Base-by-base conservation (phyloP, 2,797 vertebrate genomes). In the Poecilia picta region DNA sequence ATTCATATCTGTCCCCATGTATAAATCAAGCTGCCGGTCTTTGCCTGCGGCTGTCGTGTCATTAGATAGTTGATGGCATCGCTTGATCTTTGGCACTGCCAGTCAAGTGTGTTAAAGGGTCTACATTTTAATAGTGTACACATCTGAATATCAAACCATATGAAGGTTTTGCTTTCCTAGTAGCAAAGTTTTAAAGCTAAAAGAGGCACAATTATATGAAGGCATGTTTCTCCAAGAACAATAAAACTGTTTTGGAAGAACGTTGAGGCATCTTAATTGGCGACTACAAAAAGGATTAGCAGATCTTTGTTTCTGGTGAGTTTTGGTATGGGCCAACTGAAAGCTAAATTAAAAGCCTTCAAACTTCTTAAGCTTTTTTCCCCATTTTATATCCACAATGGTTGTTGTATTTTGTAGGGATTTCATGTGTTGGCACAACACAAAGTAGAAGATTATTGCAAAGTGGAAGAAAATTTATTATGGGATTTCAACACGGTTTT, bases 1-100 rank as follows among this genome's bases (percentile, higher is more conserved):
- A 95, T 96, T 96, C 90, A 95, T 95, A 85, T 88, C 85, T 90
- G 93, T 94, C 94, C 86, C 86, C 86, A 83, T 88, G 89, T 93
- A 94, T 96, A 94, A 95, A 95, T 96, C 94, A 95, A 84, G 87
- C 89, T 88, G 89, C 87, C 49, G 87, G 85, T 90, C 83, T 81
- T 89, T 77, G 92, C 94, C 93, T 73, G 85, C 77, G 75, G 93
- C 91, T 83, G 87, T 85, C 89, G 71, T 91, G 92, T 94, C 93
- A 94, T 95, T 94, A 95, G 91, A 82, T 88, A 84, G 93, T 94
- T 93, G 93, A 91, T 86, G 86, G 83, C 90, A 83, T 92, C 85
- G 77, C 89, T 94, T 94, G 92, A 94, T 95, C 94, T 92, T 84
- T 91, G 89, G 85, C 86, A 88, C 86, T 77, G 86, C 87, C 79